Percentiles rank a stretch among this genome's conserved stretches.
phyloP scores from a whole-genome alignment of 2,888 invertebrate genomes.

The Eupithecia vulgata region DNA sequence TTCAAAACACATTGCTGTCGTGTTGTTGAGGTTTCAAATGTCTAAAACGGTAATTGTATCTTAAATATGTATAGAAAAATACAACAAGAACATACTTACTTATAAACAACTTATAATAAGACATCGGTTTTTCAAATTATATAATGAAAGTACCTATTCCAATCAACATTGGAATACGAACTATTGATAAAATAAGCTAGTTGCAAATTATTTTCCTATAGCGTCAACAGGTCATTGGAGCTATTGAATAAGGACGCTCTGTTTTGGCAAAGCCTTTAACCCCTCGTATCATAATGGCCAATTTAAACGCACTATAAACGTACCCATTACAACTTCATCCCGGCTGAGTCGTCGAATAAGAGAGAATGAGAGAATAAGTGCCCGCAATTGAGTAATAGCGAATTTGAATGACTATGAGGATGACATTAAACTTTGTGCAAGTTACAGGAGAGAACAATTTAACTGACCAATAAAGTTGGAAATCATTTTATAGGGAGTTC shows the following conservation, averaged over 20 bases:
- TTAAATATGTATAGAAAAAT: neutral
- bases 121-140: neutral
- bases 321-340: constrained; percentile 65
- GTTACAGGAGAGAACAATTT: constrained; percentile 18
- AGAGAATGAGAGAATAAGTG: constrained; percentile 62
- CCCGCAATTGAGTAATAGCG: constrained; percentile 78
- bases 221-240: neutral
- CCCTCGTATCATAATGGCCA: neutral
- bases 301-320: constrained; percentile 35
- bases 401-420: constrained; percentile 70
- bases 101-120: neutral
- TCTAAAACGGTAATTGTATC: neutral
- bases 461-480: neutral
- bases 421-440: constrained; percentile 53
- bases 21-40: neutral
- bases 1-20: constrained; percentile 6
- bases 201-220: neutral
- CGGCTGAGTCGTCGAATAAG: constrained; percentile 63
- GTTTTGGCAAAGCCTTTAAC: constrained; percentile 12
- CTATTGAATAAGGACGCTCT: neutral
- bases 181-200: neutral
- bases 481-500: no score
- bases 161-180: neutral
- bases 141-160: neutral
- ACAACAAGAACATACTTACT: neutral